Evolutionary conservation across 2,888 invertebrate genomes (phyloP).

Genomic region (Limulus polyphemus): DNA sequence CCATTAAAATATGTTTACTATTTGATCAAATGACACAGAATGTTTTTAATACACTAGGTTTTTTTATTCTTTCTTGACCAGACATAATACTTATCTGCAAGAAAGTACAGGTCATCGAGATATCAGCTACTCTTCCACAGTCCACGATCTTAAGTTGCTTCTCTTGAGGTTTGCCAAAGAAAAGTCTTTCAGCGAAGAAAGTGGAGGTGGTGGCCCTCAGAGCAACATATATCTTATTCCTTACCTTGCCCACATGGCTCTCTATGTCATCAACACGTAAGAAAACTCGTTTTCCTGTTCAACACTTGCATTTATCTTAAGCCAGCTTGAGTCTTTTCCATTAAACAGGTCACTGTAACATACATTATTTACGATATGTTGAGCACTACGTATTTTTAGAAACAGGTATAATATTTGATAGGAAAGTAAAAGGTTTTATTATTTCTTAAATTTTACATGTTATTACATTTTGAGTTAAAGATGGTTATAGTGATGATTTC

Average conservation of each 20-base stretch:
- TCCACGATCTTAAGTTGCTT: constrained; percentile 85
- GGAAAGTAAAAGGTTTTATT: no score
- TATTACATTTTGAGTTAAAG: no score
- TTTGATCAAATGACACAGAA: no score
- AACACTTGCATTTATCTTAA: background rate
- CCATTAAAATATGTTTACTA: no score
- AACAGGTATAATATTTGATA: no score
- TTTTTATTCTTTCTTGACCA: constrained; percentile 35
- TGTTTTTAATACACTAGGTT: no score
- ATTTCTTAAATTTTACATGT: no score
- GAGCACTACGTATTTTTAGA: no score
- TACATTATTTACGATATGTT: no score
- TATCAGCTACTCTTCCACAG: constrained; percentile 46
- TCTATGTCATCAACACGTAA: constrained; percentile 77
- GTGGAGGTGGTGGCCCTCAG: constrained; percentile 91
- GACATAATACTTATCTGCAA: constrained; percentile 43
- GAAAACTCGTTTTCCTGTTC: constrained; percentile 23
- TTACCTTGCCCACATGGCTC: constrained; percentile 82
- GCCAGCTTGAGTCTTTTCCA: no score
- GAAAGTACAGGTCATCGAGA: constrained; percentile 40
- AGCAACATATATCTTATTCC: constrained; percentile 95
- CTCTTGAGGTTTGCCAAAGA: constrained; percentile 80
- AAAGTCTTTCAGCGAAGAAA: constrained; percentile 92
- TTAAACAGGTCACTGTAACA: no score
- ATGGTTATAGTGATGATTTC: no score